Conservation (phyloP, 2,113 vertebrate genomes). For the Syngnathus floridae region DNA sequence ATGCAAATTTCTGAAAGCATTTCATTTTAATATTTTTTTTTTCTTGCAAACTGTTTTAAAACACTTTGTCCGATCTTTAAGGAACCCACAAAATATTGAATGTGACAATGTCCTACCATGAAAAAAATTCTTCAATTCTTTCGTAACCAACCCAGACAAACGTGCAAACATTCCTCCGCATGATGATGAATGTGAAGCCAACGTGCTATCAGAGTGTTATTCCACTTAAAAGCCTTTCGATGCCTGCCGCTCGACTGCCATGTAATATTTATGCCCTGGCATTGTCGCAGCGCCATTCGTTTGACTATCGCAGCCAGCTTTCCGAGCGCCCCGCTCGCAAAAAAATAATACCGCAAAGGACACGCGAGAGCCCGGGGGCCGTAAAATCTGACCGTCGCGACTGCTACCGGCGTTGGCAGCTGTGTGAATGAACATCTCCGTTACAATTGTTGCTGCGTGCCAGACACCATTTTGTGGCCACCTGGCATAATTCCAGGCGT, state of each 20-base stretch:
- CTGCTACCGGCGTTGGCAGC: conserved; percentile 13
- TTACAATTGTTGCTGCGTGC: conserved; percentile 37
- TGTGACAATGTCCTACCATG: no score
- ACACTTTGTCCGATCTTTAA: neutral
- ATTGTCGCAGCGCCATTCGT: conserved; percentile 19
- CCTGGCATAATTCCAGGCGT: conserved; percentile 42
- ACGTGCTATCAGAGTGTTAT: neutral
- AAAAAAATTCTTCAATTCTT: no score
- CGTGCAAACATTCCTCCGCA: neutral
- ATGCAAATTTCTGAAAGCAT: neutral
- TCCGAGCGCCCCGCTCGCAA: conserved; percentile 5
- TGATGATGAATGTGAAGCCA: neutral
- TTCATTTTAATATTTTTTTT: no score
- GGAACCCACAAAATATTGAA: no score
- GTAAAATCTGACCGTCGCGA: conserved; percentile 37
- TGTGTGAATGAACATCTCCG: conserved; percentile 27
- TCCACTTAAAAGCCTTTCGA: neutral
- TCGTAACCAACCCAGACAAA: no score
- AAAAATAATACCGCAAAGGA: conserved; percentile 39
- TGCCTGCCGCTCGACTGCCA: conserved; percentile 3
- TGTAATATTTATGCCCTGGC: conserved; percentile 16
- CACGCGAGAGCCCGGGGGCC: conserved; percentile 27
- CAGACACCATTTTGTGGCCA: conserved; percentile 32
- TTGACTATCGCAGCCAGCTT: conserved; percentile 1
- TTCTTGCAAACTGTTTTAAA: neutral